These are phyloP conservation scores for Streblospio benedicti DNA, from an alignment of 1,140 invertebrate species.

Conservation along the genomic window DNA sequence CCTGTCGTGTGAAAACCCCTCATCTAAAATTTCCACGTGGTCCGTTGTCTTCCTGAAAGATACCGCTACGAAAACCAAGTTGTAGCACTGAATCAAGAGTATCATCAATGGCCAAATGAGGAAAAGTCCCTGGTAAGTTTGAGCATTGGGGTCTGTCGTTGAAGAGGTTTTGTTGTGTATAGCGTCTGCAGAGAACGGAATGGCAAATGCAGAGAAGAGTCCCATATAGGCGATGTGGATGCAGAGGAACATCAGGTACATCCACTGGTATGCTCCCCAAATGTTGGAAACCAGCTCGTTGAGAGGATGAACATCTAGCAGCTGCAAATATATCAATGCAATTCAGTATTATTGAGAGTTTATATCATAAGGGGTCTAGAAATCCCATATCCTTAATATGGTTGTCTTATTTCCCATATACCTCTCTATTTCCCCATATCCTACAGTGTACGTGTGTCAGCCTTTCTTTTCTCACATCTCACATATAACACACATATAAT, in stretches of 20 bases:
- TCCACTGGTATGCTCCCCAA: conserved; percentile 20
- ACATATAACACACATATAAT: no score
- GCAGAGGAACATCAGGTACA: conserved; percentile 13
- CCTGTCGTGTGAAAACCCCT: no score
- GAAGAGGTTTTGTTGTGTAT: not conserved
- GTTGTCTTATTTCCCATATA: no score
- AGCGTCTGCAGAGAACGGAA: not conserved
- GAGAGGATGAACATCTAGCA: conserved; percentile 17
- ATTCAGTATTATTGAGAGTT: not conserved
- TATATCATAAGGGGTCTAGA: no score
- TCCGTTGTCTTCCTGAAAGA: no score
- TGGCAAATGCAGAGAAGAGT: conserved; percentile 4
- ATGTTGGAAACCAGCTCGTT: conserved; percentile 15
- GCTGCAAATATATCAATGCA: no score
- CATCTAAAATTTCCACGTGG: no score
- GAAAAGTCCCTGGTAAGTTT: not conserved
- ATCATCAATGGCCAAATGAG: not conserved
- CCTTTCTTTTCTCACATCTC: no score
- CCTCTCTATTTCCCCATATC: no score
- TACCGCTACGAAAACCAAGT: not conserved
- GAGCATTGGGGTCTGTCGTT: not conserved
- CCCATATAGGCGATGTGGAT: conserved; percentile 20
- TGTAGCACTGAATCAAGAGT: not conserved
- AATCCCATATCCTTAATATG: not conserved
- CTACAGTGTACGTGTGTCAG: no score